Evolutionary conservation across 2,888 invertebrate species (phyloP).

Genomic region (Nineta flava): DNA sequence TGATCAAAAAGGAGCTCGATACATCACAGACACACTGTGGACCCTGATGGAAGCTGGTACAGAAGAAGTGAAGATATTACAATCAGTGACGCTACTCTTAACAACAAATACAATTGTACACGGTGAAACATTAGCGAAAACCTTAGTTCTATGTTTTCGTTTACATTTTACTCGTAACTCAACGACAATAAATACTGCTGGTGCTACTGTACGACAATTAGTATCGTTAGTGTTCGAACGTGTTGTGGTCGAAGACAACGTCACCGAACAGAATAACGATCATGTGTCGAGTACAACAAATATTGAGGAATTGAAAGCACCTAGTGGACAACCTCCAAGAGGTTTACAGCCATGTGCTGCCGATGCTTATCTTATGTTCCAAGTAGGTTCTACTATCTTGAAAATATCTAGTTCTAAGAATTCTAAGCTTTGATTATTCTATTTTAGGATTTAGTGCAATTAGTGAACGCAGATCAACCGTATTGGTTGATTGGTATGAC

Average conservation of each 20-base stretch:
- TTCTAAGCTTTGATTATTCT: conserved; percentile 11
- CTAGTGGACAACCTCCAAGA: conserved; percentile 61
- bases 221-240: conserved; percentile 85
- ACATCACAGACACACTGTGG: conserved; percentile 87
- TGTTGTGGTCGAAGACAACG: conserved; percentile 57
- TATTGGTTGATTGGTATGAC: conserved; percentile 91
- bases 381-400: conserved; percentile 35
- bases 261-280: conserved; percentile 17
- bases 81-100: conserved; percentile 84
- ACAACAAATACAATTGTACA: conserved; percentile 93
- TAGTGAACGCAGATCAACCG: conserved; percentile 93
- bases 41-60: conserved; percentile 85
- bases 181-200: conserved; percentile 92
- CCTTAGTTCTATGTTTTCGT: conserved; percentile 90
- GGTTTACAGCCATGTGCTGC: conserved; percentile 77
- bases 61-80: conserved; percentile 90
- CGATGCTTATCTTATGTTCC: conserved; percentile 90
- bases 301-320: conserved; percentile 62
- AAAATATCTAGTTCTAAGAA: no score
- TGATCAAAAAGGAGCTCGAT: conserved; percentile 82
- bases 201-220: conserved; percentile 91
- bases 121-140: conserved; percentile 88
- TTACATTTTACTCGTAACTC: conserved; percentile 89
- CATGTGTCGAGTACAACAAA: conserved; percentile 26
- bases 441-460: conserved; percentile 78